A percentile compares a stretch with the other conserved stretches of the same genome.
Evolutionary conservation across 1,140 invertebrate genomes (phyloP).

Genomic region (Drosophila kepulauana): DNA sequence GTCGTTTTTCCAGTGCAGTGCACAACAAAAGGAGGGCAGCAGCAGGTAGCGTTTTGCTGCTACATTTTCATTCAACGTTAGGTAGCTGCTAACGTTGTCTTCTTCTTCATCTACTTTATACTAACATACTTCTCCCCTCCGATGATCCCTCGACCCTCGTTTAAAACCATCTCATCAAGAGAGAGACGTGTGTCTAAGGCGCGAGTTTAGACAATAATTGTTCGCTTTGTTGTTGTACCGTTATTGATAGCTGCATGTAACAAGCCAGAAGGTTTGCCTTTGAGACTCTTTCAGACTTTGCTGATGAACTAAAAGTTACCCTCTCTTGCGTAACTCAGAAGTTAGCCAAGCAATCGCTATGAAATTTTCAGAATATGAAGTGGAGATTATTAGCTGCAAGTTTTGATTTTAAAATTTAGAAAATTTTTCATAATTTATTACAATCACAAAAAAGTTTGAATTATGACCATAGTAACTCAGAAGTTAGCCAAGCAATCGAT

Average conservation of each 20-base stretch:
- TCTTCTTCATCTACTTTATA: background rate
- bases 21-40: constrained; percentile 40
- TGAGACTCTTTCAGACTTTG: too few species aligned
- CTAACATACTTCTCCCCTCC: background rate
- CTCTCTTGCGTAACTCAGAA: background rate
- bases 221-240: constrained; percentile 31
- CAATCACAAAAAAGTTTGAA: too few species aligned
- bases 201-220: constrained; percentile 37
- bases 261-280: background rate
- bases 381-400: too few species aligned
- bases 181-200: constrained; percentile 31
- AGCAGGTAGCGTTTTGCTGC: constrained; percentile 10
- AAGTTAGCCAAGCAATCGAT: background rate
- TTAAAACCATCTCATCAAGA: background rate
- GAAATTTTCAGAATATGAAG: background rate
- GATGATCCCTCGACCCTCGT: background rate
- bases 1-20: constrained; percentile 54
- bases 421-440: too few species aligned
- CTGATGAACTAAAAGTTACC: background rate
- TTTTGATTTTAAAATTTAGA: too few species aligned
- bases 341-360: background rate
- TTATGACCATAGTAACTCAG: background rate
- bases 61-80: constrained; percentile 10
- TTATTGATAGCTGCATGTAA: constrained; percentile 28
- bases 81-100: background rate